Evolutionary conservation across 2,888 invertebrate species (phyloP).

Genomic region (Temnothorax unifasciatus): DNA sequence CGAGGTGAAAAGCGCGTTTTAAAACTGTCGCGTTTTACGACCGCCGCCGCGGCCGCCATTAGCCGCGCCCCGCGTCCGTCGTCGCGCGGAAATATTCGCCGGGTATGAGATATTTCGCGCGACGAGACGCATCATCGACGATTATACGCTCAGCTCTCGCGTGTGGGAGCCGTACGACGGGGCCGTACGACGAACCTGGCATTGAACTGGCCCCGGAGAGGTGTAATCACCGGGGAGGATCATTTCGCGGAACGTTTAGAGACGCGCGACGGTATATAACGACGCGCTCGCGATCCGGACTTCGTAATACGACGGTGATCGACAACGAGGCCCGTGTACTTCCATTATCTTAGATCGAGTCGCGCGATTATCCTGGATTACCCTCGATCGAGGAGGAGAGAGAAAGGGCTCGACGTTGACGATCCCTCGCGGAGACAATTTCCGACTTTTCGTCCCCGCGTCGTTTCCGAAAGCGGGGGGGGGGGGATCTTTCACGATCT

Average conservation of each 20-base stretch:
- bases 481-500: background rate
- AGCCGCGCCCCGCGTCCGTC: background rate
- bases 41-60: slow-evolving; percentile 4
- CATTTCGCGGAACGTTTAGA: slow-evolving; percentile 33
- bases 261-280: slow-evolving; percentile 16
- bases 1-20: slow-evolving; percentile 51
- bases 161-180: slow-evolving; percentile 1
- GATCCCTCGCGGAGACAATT: slow-evolving; percentile 1
- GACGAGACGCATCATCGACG: slow-evolving; percentile 42
- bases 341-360: slow-evolving; percentile 30
- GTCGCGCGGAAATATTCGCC: slow-evolving; percentile 18
- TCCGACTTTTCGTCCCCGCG: background rate
- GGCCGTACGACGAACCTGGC: slow-evolving; percentile 5
- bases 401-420: background rate
- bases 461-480: background rate
- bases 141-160: background rate
- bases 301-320: slow-evolving; percentile 19
- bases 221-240: slow-evolving; percentile 36
- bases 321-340: slow-evolving; percentile 30
- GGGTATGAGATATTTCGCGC: slow-evolving; percentile 21
- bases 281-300: slow-evolving; percentile 12
- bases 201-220: slow-evolving; percentile 41
- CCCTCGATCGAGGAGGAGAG: background rate
- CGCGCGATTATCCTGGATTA: slow-evolving; percentile 25
- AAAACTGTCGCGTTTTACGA: slow-evolving; percentile 54